Evolutionary conservation across 1,140 invertebrate genomes (phyloP).

Genomic region (Euwallacea similis): DNA sequence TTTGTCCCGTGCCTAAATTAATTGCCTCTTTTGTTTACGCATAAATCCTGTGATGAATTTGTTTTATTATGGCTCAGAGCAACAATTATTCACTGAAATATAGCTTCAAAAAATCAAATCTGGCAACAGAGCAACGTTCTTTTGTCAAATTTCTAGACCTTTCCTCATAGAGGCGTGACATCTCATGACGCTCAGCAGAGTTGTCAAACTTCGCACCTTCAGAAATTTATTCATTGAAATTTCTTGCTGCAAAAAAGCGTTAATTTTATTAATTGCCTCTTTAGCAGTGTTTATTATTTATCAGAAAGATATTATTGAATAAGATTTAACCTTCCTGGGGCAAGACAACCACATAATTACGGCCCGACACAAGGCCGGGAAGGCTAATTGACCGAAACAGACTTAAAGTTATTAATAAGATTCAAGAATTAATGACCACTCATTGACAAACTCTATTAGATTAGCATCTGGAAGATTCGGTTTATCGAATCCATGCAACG

Average conservation of each 20-base stretch:
- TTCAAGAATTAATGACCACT: not conserved
- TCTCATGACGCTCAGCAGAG: too few relatives aligned
- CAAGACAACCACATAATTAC: conserved; percentile 10
- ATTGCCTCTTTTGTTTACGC: not conserved
- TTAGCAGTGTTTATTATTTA: not conserved
- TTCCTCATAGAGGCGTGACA: too few relatives aligned
- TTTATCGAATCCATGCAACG: too few relatives aligned
- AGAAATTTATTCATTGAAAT: too few relatives aligned
- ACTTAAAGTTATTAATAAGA: not conserved
- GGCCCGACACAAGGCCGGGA: not conserved
- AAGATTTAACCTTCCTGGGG: conserved; percentile 8
- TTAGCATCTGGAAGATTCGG: too few relatives aligned
- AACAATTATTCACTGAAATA: too few relatives aligned
- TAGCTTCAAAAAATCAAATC: not conserved
- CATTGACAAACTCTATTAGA: not conserved
- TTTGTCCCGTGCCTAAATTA: not conserved
- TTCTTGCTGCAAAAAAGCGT: not conserved
- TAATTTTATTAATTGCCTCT: conserved; percentile 6
- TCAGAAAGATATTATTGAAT: conserved; percentile 11
- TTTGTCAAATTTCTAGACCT: too few relatives aligned
- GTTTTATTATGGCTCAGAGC: too few relatives aligned
- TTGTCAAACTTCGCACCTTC: too few relatives aligned
- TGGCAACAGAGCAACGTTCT: too few relatives aligned
- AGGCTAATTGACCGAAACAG: conserved; percentile 9
- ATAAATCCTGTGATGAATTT: too few relatives aligned